Evolutionary conservation across 2,888 invertebrate genomes (phyloP).

Genomic region (Lochmaea crataegi): DNA sequence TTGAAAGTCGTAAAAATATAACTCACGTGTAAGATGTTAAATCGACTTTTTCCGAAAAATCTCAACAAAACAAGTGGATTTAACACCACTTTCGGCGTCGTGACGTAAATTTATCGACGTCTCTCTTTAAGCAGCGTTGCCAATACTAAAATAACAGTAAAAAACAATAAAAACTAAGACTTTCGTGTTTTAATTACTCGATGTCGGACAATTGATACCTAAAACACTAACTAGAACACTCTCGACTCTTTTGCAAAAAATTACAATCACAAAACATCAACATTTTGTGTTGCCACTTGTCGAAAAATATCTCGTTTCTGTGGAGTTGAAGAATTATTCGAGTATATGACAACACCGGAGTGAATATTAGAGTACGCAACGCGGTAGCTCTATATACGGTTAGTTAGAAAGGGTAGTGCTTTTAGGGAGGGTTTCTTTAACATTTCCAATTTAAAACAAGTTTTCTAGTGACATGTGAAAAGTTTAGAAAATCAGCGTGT

Average conservation of each 20-base stretch:
- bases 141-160: neutral
- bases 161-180: no score
- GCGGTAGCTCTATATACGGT: conserved; percentile 15
- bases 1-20: neutral
- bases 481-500: conserved; percentile 34
- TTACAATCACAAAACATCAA: no score
- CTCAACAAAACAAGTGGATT: neutral
- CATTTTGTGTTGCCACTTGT: no score
- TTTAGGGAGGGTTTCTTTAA: conserved; percentile 17
- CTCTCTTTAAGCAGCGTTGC: conserved; percentile 5
- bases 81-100: conserved; percentile 8
- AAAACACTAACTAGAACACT: no score
- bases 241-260: no score
- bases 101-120: conserved; percentile 20
- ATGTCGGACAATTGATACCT: no score
- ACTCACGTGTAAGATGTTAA: neutral
- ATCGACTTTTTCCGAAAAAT: neutral
- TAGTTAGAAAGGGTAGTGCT: conserved; percentile 33
- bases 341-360: conserved; percentile 11
- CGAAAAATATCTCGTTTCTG: no score
- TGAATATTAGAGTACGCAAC: conserved; percentile 17
- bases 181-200: no score
- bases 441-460: conserved; percentile 16
- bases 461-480: conserved; percentile 41
- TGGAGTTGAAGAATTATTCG: neutral